Percentiles rank a stretch among this genome's conserved stretches.
phyloP scores from a whole-genome alignment of 2,888 invertebrate genomes.

The Sialis fuliginosa region DNA sequence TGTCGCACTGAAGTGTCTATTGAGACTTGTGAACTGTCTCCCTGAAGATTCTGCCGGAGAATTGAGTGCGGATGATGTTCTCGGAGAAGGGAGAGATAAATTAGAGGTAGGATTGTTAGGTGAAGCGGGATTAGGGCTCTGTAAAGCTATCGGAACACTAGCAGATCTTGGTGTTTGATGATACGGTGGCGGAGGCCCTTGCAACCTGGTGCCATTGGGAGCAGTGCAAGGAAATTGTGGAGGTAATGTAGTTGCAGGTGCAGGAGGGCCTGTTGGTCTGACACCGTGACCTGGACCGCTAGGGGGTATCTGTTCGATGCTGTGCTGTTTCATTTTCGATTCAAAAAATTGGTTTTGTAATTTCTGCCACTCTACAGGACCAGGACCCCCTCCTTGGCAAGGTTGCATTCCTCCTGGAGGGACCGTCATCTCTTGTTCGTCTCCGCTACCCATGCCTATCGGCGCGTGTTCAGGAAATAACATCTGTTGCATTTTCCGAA shows the following conservation, averaged over 20 bases:
- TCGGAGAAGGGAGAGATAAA: constrained; percentile 54
- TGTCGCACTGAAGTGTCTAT: constrained; percentile 33
- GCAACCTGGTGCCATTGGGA: constrained; percentile 29
- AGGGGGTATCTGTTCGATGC: constrained; percentile 10
- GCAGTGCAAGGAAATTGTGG: constrained; percentile 20
- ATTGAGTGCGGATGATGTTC: constrained; percentile 47
- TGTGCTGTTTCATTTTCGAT: constrained; percentile 38
- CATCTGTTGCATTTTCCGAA: constrained; percentile 84
- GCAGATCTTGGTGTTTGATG: constrained; percentile 57
- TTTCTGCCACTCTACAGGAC: constrained; percentile 81
- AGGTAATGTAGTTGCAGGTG: constrained; percentile 19
- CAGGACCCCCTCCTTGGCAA: constrained; percentile 22
- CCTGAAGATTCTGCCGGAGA: constrained; percentile 43
- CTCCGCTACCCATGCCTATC: constrained; percentile 24
- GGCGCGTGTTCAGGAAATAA: constrained; percentile 61
- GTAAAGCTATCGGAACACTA: constrained; percentile 54
- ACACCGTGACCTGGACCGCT: constrained; percentile 5
- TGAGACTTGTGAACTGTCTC: constrained; percentile 29
- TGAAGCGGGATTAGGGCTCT: constrained; percentile 55
- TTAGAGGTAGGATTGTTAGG: constrained; percentile 54
- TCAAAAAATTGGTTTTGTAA: constrained; percentile 76
- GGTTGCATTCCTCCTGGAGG: constrained; percentile 21
- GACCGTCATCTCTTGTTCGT: constrained; percentile 18
- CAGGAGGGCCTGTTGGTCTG: constrained; percentile 12
- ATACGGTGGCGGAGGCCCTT: constrained; percentile 64